Evolutionary conservation across 30 jellyfish, hydroid and myxozoan genomes (phyloP), one percentile per base, ranked within the genome.

Genomic region (Aurelia sp.): DNA sequence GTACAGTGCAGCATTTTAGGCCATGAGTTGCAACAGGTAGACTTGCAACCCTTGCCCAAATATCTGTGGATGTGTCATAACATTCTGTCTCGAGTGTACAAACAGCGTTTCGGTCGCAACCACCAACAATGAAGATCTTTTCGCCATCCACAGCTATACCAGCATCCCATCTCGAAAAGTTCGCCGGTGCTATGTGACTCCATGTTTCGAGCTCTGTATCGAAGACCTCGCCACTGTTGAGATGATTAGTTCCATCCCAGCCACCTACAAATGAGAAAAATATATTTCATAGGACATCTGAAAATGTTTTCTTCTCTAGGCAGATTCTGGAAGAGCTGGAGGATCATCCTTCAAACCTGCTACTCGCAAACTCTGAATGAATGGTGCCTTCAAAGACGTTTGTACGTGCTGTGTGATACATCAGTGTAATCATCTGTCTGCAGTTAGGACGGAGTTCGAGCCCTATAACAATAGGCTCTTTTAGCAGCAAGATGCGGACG

Each of bases 11-110:
- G 48, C 98, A 92, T 63, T 92, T 92, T 55, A 92, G 80, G 11
- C 98, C 98, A 22, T 92, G 98, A 1, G 98, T 81, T 9, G 98
- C 98, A 30, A 92, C 98, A 1, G 98, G 98, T 30, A 92, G 63
- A 53, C 94, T 92, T 6, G 98, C 96, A 1, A 82, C 97, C 53
- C 89, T 78, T 18, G 93, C 58, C 98, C 98, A 92, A 4, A 63
- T 27, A 64, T 87, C 98, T 11, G 78, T 92, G 20, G 17, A 62
- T 4, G 98, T 74, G 82, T 92, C 93, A 55, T 92, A 92, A 72
- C 98, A 82, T 82, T 92, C 98, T 66, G 98, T 92, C 71, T 92
- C 96, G 61, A 92, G 89, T 11, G 98, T 92, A 71, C 98, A 92
- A 11, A 92, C 93, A 15, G 98, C 98, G 55, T 92, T 92, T 12